A percentile compares a stretch with the other conserved stretches of the same genome.
Conservation (phyloP, 2,113 vertebrate genomes). For the Ammodramus savannarum region DNA sequence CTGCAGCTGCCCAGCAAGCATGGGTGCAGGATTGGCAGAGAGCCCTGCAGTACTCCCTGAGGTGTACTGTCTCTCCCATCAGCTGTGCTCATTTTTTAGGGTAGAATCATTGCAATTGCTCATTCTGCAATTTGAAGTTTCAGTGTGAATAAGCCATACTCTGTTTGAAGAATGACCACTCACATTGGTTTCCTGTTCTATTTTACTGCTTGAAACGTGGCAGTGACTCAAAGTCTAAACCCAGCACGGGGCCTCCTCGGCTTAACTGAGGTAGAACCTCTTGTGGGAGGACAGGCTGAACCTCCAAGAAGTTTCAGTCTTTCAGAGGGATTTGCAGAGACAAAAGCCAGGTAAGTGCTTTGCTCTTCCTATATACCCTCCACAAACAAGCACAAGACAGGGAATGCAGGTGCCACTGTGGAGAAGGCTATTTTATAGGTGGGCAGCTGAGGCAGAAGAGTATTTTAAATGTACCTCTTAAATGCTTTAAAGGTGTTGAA, state of each 20-base stretch:
- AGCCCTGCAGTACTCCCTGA: rapidly evolving
- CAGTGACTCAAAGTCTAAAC: not conserved
- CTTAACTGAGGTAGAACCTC: not conserved
- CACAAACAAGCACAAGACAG: not conserved
- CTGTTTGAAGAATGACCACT: not conserved
- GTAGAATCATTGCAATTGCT: not conserved
- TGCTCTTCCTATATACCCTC: not conserved
- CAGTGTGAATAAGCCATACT: not conserved
- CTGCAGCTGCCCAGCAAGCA: not conserved
- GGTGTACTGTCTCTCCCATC: not conserved
- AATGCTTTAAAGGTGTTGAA: not conserved
- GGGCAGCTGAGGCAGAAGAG: not conserved
- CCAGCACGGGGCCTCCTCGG: not conserved
- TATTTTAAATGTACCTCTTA: not conserved
- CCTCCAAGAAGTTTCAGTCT: not conserved
- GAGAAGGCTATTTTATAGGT: not conserved
- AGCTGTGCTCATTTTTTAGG: not conserved
- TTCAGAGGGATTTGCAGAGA: not conserved
- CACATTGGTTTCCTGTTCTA: not conserved
- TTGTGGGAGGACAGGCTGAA: not conserved
- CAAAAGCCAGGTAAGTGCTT: not conserved
- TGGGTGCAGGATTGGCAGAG: not conserved
- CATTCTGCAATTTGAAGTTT: not conserved
- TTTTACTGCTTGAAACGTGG: not conserved
- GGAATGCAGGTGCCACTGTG: not conserved